Evolutionary conservation across 2,113 vertebrate species (phyloP).

Genomic region (Tragelaphus scriptus): DNA sequence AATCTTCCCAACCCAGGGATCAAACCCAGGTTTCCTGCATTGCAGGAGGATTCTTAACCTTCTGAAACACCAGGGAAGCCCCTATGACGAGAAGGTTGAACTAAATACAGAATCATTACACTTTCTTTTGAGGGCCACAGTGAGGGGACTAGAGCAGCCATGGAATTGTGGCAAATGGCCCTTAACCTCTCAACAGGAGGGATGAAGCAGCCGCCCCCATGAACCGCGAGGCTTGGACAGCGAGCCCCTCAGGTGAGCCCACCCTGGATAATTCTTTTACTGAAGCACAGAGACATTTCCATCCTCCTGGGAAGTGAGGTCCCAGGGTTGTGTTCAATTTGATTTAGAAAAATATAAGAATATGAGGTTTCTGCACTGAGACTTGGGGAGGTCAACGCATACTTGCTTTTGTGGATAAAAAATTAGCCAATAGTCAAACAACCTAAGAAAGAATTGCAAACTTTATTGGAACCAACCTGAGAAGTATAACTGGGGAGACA

Average conservation of each 20-base stretch:
- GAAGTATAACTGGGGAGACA: neutral
- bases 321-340: neutral
- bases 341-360: neutral
- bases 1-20: neutral
- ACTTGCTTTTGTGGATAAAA: neutral
- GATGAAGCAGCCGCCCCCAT: too few relatives aligned
- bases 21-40: neutral
- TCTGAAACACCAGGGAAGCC: neutral
- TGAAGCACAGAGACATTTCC: too few relatives aligned
- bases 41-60: neutral
- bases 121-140: too few relatives aligned
- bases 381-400: neutral
- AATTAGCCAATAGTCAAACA: neutral
- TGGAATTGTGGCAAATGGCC: too few relatives aligned
- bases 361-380: neutral
- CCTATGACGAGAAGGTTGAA: neutral
- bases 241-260: too few relatives aligned
- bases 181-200: too few relatives aligned
- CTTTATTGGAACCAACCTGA: neutral
- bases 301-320: too few relatives aligned
- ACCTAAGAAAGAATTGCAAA: neutral
- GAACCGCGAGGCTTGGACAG: too few relatives aligned
- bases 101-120: neutral
- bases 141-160: too few relatives aligned
- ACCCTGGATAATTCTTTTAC: too few relatives aligned